These are phyloP conservation scores for Acanthisitta chloris DNA, from an alignment of 2,113 vertebrate species.

Conservation along the genomic window DNA sequence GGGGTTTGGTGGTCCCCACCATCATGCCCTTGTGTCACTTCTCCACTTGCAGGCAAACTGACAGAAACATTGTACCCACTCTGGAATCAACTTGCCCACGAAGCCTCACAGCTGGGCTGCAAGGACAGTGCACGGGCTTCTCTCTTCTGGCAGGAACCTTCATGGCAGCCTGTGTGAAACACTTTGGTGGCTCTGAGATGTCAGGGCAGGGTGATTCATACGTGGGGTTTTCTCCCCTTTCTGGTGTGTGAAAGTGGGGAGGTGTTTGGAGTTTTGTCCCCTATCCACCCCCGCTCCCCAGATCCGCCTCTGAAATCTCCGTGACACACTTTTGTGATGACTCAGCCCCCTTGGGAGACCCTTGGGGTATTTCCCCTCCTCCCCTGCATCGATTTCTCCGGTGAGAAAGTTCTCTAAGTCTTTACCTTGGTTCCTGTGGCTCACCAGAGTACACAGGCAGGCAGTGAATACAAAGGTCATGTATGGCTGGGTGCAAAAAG, in stretches of 20 bases:
- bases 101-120: background rate
- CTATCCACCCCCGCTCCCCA: rapidly evolving
- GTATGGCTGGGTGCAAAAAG: background rate
- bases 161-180: background rate
- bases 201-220: background rate
- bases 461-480: background rate
- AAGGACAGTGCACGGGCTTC: background rate
- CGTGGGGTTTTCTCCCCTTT: background rate
- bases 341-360: background rate
- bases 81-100: background rate
- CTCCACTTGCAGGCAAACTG: background rate
- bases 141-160: background rate
- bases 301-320: background rate
- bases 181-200: background rate
- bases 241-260: background rate
- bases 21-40: background rate
- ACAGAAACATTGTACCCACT: background rate
- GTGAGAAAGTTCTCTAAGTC: constrained; percentile 10
- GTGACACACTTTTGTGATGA: background rate
- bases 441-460: background rate
- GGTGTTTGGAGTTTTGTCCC: background rate
- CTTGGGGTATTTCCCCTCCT: constrained; percentile 11
- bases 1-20: background rate
- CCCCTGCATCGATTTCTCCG: background rate
- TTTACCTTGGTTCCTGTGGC: background rate